Base-by-base conservation (phyloP, 2,113 vertebrate species). In the Mus pahari region DNA sequence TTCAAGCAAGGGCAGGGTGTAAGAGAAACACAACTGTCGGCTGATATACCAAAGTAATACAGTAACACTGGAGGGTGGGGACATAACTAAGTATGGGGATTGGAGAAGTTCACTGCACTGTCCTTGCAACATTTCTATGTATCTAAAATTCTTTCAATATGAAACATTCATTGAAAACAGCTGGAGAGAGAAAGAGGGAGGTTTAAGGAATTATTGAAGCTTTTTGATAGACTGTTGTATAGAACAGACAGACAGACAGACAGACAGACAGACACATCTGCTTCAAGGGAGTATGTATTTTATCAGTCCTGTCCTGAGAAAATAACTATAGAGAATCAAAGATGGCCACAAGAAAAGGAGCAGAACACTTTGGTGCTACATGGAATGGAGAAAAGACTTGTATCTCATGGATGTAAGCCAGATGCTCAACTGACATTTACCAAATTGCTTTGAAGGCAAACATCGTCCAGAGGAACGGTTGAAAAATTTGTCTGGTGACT, bases 361-460 rank as follows among this genome's bases (percentile, higher is more conserved):
- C 91, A 89, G 82, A 83, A 28, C 48, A 94, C 92, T 55, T 92
- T 22, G 10, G 77, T 90, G 42, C 13, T 42, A 89, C 71, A 13
- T 33, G 96, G 50, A 96, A 1, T 6, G 14, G 77, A 93, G 97
- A 92, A 95, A 96, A 97, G 11, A 19, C 68, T 66, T 96, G 89
- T 92, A 60, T 97, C 64, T 39, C 92, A 66, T 96, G 97, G 96
- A 94, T 53, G 42, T 31, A 64, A 97, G 64, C 89, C 92, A 84
- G 82, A 90, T 33, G 24, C 96, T 97, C 64, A 75, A 83, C 42
- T 97, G 98, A 96, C 88, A 91, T 97, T 94, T 98, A 97, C 94
- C 89, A 97, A 97, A 98, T 97, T 75, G 86, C 88, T 97, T 92
- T 96, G 96, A 98, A 98, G 98, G 97, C 96, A 97, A 84, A 82